These are phyloP conservation scores for Ypsolopha sequella DNA, from an alignment of 2,888 invertebrate genomes.

Conservation along the genomic window DNA sequence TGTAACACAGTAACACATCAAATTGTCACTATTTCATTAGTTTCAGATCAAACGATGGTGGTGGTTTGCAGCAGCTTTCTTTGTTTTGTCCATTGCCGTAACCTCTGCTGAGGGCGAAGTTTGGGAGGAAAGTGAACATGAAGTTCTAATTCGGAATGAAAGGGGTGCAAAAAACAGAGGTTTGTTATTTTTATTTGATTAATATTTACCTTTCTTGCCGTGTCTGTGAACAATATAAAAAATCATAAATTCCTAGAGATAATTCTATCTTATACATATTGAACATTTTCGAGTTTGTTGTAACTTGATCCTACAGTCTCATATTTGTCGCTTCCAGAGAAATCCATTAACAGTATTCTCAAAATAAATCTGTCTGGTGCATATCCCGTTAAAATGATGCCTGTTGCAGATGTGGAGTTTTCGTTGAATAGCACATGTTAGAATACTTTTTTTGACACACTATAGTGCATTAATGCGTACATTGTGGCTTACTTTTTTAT, in stretches of 20 bases:
- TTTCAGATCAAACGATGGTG: conserved; percentile 39
- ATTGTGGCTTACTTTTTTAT: too few species aligned
- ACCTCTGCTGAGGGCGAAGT: conserved; percentile 76
- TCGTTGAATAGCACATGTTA: neutral
- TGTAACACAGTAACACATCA: neutral
- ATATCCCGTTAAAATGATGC: neutral
- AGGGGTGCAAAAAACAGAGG: conserved; percentile 84
- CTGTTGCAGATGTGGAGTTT: neutral
- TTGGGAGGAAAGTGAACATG: conserved; percentile 84
- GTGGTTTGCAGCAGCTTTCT: conserved; percentile 58
- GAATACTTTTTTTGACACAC: too few species aligned
- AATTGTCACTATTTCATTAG: conserved; percentile 11
- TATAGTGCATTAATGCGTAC: too few species aligned
- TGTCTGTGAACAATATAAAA: too few species aligned
- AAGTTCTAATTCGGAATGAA: conserved; percentile 83
- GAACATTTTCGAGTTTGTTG: neutral
- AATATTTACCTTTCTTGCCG: too few species aligned
- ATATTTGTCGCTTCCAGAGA: neutral
- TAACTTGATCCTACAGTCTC: conserved; percentile 6
- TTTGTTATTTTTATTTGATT: conserved; percentile 23
- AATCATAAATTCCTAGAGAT: too few species aligned
- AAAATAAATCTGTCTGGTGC: conserved; percentile 17
- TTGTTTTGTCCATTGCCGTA: conserved; percentile 60
- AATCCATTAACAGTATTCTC: neutral
- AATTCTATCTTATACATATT: neutral